Conservation (phyloP, 2,888 invertebrate species). For the Agrochola macilenta region DNA sequence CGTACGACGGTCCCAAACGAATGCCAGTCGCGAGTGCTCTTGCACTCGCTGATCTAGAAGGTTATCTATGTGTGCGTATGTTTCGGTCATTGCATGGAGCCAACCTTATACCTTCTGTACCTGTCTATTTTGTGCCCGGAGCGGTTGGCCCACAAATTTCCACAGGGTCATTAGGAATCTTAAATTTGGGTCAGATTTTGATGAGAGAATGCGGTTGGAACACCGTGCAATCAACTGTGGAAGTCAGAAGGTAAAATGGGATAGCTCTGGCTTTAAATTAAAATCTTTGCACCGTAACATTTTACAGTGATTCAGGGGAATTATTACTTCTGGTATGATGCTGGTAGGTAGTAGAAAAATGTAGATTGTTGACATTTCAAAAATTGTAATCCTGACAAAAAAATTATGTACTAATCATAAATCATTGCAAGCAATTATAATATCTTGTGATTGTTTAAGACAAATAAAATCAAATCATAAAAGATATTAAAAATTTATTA, state of each 20-base stretch:
- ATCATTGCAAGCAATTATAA: background rate
- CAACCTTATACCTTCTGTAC: conserved; percentile 24
- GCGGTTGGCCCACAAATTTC: conserved; percentile 56
- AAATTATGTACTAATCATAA: background rate
- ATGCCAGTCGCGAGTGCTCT: background rate
- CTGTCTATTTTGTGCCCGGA: background rate
- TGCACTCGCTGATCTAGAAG: background rate
- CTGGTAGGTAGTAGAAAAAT: background rate
- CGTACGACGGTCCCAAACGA: background rate
- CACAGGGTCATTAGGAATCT: conserved; percentile 71
- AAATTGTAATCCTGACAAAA: background rate
- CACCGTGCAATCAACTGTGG: conserved; percentile 57
- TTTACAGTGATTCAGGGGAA: conserved; percentile 29
- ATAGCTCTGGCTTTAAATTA: conserved; percentile 57
- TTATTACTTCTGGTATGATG: conserved; percentile 20
- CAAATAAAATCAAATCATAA: background rate
- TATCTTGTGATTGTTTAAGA: no score
- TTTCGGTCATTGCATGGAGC: no score
- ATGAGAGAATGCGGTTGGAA: conserved; percentile 63
- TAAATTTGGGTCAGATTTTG: conserved; percentile 74
- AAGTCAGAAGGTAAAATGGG: conserved; percentile 56
- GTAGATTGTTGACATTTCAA: background rate
- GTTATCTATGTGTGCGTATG: background rate
- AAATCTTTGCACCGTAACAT: conserved; percentile 26
- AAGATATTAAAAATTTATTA: conserved; percentile 46